A percentile compares a stretch with the other conserved stretches of the same genome.
phyloP scores from a whole-genome alignment of 2,888 invertebrate genomes.

The Sisyra terminalis region DNA sequence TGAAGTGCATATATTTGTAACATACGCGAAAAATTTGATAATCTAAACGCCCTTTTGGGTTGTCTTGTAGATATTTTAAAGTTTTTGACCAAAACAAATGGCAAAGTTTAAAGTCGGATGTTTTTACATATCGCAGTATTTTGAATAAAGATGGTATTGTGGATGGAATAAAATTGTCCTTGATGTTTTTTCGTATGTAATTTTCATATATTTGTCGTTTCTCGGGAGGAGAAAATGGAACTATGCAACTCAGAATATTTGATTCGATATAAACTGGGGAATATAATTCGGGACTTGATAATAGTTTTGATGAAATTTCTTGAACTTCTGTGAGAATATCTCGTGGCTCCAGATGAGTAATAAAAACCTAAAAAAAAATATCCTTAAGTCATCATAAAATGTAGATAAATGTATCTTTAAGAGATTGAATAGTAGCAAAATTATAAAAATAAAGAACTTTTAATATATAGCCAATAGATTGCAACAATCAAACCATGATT shows the following conservation, averaged over 20 bases:
- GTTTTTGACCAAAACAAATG: conserved; percentile 30
- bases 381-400: no score
- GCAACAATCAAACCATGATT: no score
- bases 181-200: conserved; percentile 21
- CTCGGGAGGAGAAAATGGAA: conserved; percentile 27
- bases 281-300: conserved; percentile 17
- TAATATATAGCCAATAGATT: no score
- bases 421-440: no score
- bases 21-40: conserved; percentile 25
- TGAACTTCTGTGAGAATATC: conserved; percentile 26
- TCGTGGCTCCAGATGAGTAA: conserved; percentile 33
- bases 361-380: conserved; percentile 23
- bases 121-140: conserved; percentile 29
- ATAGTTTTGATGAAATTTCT: conserved; percentile 22
- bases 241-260: conserved; percentile 25
- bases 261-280: conserved; percentile 15
- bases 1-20: conserved; percentile 35
- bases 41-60: conserved; percentile 16
- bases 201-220: conserved; percentile 25
- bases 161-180: conserved; percentile 17
- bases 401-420: no score
- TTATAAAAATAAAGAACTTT: no score
- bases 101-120: conserved; percentile 27
- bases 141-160: conserved; percentile 26
- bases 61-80: conserved; percentile 20